Evolutionary conservation across 2,888 invertebrate genomes (phyloP).

Genomic region (Drosophila macrospina): DNA sequence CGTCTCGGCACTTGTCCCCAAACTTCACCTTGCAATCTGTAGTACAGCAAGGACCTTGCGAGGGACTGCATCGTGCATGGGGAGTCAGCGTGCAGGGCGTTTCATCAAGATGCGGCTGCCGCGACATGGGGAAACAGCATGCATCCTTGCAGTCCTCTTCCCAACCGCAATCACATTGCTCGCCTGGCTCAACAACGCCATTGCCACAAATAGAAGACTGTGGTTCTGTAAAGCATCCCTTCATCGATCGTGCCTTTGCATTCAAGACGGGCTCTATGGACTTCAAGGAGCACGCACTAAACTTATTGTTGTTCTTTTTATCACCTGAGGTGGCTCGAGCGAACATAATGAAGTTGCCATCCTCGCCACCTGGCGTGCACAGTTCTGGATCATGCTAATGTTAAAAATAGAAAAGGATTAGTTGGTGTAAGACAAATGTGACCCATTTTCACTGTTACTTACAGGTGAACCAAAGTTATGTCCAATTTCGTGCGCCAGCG

Average conservation of each 20-base stretch:
- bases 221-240: conserved; percentile 97
- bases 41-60: conserved; percentile 97
- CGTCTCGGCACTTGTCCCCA: conserved; percentile 95
- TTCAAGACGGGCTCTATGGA: conserved; percentile 97
- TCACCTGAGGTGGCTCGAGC: conserved; percentile 99
- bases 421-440: background rate
- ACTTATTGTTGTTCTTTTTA: conserved; percentile 98
- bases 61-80: conserved; percentile 85
- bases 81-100: conserved; percentile 95
- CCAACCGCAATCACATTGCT: conserved; percentile 99
- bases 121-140: conserved; percentile 96
- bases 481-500: conserved; percentile 99
- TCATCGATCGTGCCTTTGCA: conserved; percentile 94
- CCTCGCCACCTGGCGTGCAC: conserved; percentile 97
- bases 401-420: background rate
- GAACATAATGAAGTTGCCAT: conserved; percentile 99
- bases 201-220: conserved; percentile 98
- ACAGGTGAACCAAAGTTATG: conserved; percentile 99
- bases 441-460: conserved; percentile 83
- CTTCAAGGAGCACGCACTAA: conserved; percentile 96
- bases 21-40: conserved; percentile 93
- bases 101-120: conserved; percentile 91
- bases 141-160: conserved; percentile 97
- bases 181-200: conserved; percentile 97
- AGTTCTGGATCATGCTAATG: conserved; percentile 96